Evolutionary conservation across 2,888 invertebrate species (phyloP), one percentile per base, ranked within the genome.

Genomic region (Falcaria lacertinaria): DNA sequence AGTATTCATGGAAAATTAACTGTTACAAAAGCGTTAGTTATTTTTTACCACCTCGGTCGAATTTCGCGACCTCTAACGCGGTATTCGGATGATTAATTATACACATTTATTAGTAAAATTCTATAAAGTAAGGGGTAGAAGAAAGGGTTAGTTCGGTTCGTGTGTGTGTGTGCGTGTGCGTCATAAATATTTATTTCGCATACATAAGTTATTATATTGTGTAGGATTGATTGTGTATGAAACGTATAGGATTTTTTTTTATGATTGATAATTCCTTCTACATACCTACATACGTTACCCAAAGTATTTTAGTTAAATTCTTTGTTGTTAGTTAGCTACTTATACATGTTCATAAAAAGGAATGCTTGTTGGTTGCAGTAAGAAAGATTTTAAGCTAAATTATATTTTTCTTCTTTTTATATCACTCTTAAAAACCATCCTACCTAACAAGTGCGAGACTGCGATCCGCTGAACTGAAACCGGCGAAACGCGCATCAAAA

Each of bases 81-180:
- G 74, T 77, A 80, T 77, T 72, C 74, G 60, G 72, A 75, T 86
- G 88, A 87, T 88, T 88, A 88, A 88, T 88, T 83, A 80, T 76
- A 74, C 73, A 75, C 85, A 88, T 87, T 86, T 88, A 88, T 88
- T 87, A 88, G 81, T 81, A 72, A 80, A 84, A 82, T 81, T 68
- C 67, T 62, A 67, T 64, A 61, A 54, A 62, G 61, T 59, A 66
- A 28, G 75, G 80, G 81, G 78, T 66, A 68, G 71, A 72, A 81
- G 76, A 81, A 81, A 81, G 87, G 88, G 86, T 83, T 81, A 78
- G 69, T 67, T 60, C 54, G 38, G 28, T 52, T 52, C 47, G 54
- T 60, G 37, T 47, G 37, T 56, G 45, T 49, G 49, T 63, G 57
- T 69, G 67, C 69, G 71, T 65, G 70, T 67, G 57, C 67, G 72